Percentiles rank a stretch among this genome's conserved stretches.
These are phyloP conservation scores for Gryllus bimaculatus DNA, from an alignment of 1,140 invertebrate species.

Conservation along the genomic window DNA sequence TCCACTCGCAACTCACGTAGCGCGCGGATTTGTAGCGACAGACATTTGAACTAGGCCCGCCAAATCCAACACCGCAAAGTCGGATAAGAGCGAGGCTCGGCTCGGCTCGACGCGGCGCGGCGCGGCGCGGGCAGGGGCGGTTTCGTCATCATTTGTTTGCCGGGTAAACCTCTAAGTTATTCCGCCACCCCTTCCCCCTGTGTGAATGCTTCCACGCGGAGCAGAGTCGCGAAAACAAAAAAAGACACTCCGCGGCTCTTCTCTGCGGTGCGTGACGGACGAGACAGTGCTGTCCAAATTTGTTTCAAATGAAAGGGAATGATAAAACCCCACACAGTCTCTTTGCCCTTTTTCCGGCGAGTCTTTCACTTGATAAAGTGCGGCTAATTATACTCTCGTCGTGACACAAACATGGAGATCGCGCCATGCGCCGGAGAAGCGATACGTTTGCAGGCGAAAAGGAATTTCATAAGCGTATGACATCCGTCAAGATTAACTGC, in stretches of 20 bases:
- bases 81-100: background rate
- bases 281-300: background rate
- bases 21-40: background rate
- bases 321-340: background rate
- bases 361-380: background rate
- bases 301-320: slow-evolving; percentile 1
- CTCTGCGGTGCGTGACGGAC: background rate
- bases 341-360: background rate
- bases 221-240: background rate
- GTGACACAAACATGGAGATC: slow-evolving; percentile 1
- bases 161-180: background rate
- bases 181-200: background rate
- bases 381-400: background rate
- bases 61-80: slow-evolving; percentile 3
- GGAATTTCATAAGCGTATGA: background rate
- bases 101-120: too few species aligned
- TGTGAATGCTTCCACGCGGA: too few species aligned
- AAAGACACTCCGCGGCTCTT: background rate
- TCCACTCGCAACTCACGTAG: slow-evolving; percentile 2
- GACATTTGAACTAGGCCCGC: background rate
- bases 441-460: background rate
- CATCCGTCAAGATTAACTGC: background rate
- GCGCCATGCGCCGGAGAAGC: background rate
- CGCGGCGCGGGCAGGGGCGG: too few species aligned
- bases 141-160: background rate